phyloP scores from a whole-genome alignment of 2,888 invertebrate genomes.

The Tethea ocularis region DNA sequence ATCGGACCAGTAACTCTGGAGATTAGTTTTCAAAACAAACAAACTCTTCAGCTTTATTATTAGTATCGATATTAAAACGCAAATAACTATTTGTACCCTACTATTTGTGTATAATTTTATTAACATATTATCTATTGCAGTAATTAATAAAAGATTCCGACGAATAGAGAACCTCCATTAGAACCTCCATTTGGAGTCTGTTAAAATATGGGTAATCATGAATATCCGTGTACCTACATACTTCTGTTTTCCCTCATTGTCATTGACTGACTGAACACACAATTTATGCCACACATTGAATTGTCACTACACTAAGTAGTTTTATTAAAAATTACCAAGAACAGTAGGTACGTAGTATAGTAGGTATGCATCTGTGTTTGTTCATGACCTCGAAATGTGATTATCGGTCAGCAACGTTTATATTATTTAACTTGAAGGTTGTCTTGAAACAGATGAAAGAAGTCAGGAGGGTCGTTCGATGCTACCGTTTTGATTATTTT shows the following conservation, averaged over 20 bases:
- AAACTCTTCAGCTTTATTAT: no score
- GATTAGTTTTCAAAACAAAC: no score
- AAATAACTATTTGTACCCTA: no score
- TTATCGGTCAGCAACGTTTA: constrained; percentile 1
- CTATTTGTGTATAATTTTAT: no score
- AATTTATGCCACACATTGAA: neutral
- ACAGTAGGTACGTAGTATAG: neutral
- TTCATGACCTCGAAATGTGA: constrained; percentile 1
- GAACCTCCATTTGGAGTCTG: no score
- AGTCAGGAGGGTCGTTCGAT: neutral
- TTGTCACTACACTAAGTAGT: neutral
- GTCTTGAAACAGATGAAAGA: constrained; percentile 3
- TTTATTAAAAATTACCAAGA: neutral
- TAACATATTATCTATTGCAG: no score
- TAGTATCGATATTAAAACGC: no score
- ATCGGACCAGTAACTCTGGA: no score
- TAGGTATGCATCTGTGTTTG: neutral
- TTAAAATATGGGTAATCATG: no score
- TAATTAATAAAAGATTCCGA: no score
- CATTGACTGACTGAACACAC: neutral
- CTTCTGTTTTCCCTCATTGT: neutral
- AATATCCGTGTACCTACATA: no score
- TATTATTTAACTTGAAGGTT: constrained; percentile 10
- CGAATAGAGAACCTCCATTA: no score
- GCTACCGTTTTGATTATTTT: neutral